Conservation (phyloP, 2,797 vertebrate genomes). For the Sarcoramphus papa region DNA sequence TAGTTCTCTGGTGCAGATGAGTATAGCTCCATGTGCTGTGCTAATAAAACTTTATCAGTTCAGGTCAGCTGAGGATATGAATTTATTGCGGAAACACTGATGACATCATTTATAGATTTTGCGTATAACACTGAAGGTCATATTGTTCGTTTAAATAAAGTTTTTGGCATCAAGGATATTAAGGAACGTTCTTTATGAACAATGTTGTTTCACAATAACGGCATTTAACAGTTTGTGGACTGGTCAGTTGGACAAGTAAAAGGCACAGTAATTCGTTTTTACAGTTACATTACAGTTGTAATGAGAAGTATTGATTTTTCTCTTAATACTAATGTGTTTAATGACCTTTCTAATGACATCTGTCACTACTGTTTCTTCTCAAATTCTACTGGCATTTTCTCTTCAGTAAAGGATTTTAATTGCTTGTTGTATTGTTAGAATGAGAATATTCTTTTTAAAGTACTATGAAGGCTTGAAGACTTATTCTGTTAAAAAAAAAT, state of each 20-base stretch:
- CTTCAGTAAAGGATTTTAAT: background rate
- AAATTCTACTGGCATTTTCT: conserved; percentile 6
- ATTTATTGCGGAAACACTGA: background rate
- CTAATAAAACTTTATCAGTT: background rate
- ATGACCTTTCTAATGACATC: conserved; percentile 30
- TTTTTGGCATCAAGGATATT: background rate
- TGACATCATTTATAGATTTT: background rate
- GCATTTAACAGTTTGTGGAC: background rate
- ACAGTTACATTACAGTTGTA: conserved; percentile 23
- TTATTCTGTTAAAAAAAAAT: background rate
- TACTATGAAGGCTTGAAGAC: background rate
- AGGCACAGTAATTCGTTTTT: background rate
- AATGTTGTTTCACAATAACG: background rate
- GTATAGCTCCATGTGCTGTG: background rate
- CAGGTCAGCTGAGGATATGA: background rate
- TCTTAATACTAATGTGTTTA: conserved; percentile 17
- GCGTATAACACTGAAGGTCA: background rate
- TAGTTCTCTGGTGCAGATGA: background rate
- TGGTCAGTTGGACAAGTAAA: background rate
- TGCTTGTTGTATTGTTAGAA: background rate
- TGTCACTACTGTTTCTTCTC: conserved; percentile 29
- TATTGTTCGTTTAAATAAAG: background rate
- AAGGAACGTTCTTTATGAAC: background rate
- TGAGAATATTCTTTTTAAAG: background rate
- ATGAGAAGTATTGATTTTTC: conserved; percentile 23